Base-by-base conservation (phyloP, 2,113 vertebrate species). In the Sphaerodactylus townsendi region DNA sequence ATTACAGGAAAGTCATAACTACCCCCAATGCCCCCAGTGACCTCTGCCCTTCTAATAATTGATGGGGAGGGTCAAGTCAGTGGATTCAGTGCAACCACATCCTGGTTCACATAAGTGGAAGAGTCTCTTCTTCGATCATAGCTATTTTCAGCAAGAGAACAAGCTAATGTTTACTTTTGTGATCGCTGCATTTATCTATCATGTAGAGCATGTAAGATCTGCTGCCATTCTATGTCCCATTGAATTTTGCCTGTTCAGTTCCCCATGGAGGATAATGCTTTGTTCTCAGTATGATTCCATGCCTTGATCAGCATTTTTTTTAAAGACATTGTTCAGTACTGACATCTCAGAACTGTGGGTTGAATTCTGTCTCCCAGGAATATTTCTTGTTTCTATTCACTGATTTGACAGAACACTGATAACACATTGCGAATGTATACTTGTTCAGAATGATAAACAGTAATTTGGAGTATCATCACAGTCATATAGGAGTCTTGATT, bases 361-460 rank as follows among this genome's bases (percentile, higher is more conserved):
- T 92, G 87, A 92, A 90, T 88, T 86, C 90, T 93, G 90, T 94
- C 90, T 93, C 87, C 86, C 64, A 88, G 92, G 92, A 89, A 92
- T 92, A 92, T 93, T 93, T 88, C 91, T 86, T 94, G 71, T 94
- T 56, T 95, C 89, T 92, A 88, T 89, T 93, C 78, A 69, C 83
- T 91, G 90, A 88, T 92, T 92, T 93, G 92, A 94, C 93, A 95
- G 93, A 94, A 83, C 81, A 79, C 81, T 10, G 94, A 92, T 90
- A 70, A 95, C 92, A 69, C 48, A 28, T 87, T 88, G 70, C 69
- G 64, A 94, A 94, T 89, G 90, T 90, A 89, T 69, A 91, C 90
- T 94, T 93, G 33, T 87, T 83, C 74, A 79, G 90, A 94, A 93
- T 94, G 92, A 94, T 91, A 95, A 95, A 95, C 89, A 95, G 85